These are phyloP conservation scores for Rhombomys opimus DNA, from an alignment of 2,113 vertebrate species.

Conservation along the genomic window DNA sequence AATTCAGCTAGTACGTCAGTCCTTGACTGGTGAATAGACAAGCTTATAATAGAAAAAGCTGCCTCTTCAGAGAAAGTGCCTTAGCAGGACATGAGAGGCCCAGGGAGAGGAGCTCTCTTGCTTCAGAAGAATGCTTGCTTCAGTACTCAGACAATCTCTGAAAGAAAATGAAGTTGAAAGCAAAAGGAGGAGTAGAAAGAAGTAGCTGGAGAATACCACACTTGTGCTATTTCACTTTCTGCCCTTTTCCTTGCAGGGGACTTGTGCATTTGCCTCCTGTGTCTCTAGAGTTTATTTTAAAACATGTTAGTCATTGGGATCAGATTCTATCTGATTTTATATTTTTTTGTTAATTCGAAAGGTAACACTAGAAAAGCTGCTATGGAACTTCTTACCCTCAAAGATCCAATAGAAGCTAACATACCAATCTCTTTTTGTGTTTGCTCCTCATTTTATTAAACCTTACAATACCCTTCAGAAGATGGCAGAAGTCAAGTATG, in stretches of 20 bases:
- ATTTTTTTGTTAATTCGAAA: conserved; percentile 45
- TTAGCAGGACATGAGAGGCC: neutral
- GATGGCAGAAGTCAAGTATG: conserved; percentile 16
- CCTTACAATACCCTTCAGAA: conserved; percentile 9
- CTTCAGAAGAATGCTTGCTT: neutral
- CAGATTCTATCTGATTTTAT: neutral
- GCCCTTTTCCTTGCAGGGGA: neutral
- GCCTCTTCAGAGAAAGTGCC: conserved; percentile 35
- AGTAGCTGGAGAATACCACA: neutral
- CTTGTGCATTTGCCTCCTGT: neutral
- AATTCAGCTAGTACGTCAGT: conserved; percentile 33
- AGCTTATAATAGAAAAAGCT: neutral
- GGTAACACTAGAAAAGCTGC: neutral
- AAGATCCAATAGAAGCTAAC: conserved; percentile 15
- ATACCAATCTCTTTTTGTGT: neutral
- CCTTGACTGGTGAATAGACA: conserved; percentile 46
- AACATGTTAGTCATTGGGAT: neutral
- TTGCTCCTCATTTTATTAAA: conserved; percentile 31
- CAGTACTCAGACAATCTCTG: conserved; percentile 27
- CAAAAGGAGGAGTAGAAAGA: conserved; percentile 18
- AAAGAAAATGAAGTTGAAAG: conserved; percentile 64
- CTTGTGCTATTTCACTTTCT: neutral
- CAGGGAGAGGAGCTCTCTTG: neutral
- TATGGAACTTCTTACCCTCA: neutral
- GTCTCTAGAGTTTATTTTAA: conserved; percentile 32